Base-by-base conservation (phyloP, 2,113 vertebrate species). In the Anguilla japonica region DNA sequence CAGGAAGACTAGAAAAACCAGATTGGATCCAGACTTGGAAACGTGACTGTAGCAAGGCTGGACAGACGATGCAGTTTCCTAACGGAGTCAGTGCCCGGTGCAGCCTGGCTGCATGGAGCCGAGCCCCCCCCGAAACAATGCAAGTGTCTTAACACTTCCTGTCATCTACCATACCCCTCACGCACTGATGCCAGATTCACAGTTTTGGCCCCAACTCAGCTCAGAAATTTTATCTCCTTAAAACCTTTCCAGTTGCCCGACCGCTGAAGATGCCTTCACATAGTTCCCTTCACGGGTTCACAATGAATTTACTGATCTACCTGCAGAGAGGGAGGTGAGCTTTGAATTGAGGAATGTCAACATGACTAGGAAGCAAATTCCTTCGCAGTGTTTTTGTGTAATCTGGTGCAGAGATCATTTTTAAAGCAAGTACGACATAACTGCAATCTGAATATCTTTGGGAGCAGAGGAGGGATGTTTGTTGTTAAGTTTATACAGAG, bases 41-140 rank as follows among this genome's bases (percentile, higher is more conserved):
- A 63, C 5, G 3, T 63, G 60, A 20, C 26, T 20, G 22, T 56
- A 63, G 18, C 53, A n/a, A 53, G 50, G 13, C 60, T 63, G 22
- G 60, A 63, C 20, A 26, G 1, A 7, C 7, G 1, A 60, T 60
- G 56, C 14, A 14, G 56, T 60, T 20, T 60, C 56, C 7, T 60
- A 60, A 60, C 14, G 7, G 18, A 60, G 56, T 16, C 18, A 13
- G 2, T 60, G 56, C 56, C 56, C 0, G 0, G 14, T 60, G 7
- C 56, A 14, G 14, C 13, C 56, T 60, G 43, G 43, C 7, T 43
- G 43, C 3, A 43, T 43, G 43, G 7, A 43, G 43, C 7, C 8
- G 87, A 83, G 91, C 83, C 82, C 0, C 63, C n/a, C 79, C 8
- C 34, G 87, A 90, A 86, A 91, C 83, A 91, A 85, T 83, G 41